Conservation (phyloP, 2,113 vertebrate species). For the Dasypus novemcinctus region DNA sequence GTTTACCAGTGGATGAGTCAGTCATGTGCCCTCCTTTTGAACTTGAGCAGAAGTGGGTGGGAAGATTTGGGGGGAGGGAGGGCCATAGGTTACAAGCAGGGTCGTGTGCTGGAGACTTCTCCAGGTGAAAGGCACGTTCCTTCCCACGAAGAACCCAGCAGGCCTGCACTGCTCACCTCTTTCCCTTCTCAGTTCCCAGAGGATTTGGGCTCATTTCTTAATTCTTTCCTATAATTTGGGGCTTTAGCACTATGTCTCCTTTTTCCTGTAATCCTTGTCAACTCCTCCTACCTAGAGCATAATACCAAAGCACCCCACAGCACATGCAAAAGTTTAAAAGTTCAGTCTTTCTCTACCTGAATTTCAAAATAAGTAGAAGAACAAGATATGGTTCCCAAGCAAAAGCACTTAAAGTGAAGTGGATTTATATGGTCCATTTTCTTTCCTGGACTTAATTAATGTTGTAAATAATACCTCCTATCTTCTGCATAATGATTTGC, state of each 20-base stretch:
- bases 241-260: neutral
- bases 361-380: conserved; percentile 32
- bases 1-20: conserved; percentile 68
- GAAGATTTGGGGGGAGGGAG: neutral
- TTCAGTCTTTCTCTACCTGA: conserved; percentile 32
- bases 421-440: neutral
- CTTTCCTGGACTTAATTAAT: conserved; percentile 30
- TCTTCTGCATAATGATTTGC: conserved; percentile 42
- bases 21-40: conserved; percentile 76
- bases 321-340: neutral
- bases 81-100: neutral
- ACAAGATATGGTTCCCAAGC: neutral
- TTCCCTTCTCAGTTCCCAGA: neutral
- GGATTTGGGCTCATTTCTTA: neutral
- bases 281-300: neutral
- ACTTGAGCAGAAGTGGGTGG: conserved; percentile 68
- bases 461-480: conserved; percentile 25
- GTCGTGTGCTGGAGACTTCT: neutral
- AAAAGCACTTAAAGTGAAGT: conserved; percentile 24
- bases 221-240: neutral
- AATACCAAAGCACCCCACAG: neutral
- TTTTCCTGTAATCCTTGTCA: neutral
- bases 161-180: neutral
- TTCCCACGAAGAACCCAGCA: neutral
- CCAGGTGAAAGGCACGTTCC: neutral